Conservation (phyloP, 1,140 invertebrate species). For the Heliconius melpomene region DNA sequence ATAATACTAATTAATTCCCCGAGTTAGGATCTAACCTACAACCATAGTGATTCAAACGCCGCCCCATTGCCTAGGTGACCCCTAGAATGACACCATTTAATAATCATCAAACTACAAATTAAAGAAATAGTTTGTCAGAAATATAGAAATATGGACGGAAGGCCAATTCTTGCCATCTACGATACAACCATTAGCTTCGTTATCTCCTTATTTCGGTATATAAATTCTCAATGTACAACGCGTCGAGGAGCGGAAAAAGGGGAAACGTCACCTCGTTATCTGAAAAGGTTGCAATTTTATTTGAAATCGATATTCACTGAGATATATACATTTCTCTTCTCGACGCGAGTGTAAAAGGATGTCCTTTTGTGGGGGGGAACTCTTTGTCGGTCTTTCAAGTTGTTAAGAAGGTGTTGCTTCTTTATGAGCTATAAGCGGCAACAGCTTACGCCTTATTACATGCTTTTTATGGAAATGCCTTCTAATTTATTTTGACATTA, state of each 20-base stretch:
- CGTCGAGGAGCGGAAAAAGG: conserved; percentile 68
- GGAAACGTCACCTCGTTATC: conserved; percentile 79
- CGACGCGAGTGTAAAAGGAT: conserved; percentile 46
- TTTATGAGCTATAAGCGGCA: conserved; percentile 8
- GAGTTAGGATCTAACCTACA: too few relatives aligned
- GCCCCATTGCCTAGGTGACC: too few relatives aligned
- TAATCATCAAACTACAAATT: neutral
- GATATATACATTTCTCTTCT: conserved; percentile 65
- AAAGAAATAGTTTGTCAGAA: neutral
- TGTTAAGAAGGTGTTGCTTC: conserved; percentile 29
- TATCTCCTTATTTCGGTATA: conserved; percentile 79
- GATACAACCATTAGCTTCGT: conserved; percentile 72
- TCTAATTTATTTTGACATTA: neutral
- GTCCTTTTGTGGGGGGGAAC: conserved; percentile 42
- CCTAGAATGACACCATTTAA: too few relatives aligned
- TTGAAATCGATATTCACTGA: conserved; percentile 79
- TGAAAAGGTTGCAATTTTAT: conserved; percentile 80
- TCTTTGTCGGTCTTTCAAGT: conserved; percentile 40
- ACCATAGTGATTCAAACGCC: too few relatives aligned
- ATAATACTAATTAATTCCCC: too few relatives aligned
- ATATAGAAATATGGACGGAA: neutral
- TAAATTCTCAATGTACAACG: conserved; percentile 73
- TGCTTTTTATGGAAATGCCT: neutral
- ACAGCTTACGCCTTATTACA: neutral
- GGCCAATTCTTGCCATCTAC: conserved; percentile 66